Percentiles rank a stretch among this genome's conserved stretches.
These are phyloP conservation scores for Acanthacorydalis orientalis DNA, from an alignment of 2,888 invertebrate species.

Conservation along the genomic window DNA sequence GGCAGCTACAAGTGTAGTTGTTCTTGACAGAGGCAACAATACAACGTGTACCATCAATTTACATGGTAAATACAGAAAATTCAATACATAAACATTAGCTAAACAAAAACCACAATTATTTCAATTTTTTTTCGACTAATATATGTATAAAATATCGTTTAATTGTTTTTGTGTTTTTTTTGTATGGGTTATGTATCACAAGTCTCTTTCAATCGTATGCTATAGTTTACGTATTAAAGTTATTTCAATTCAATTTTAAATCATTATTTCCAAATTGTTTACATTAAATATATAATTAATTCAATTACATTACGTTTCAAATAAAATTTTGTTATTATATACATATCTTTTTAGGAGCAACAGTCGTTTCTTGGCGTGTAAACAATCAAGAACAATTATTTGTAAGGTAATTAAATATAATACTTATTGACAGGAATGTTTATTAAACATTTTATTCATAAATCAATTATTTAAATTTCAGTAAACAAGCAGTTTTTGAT, in stretches of 20 bases:
- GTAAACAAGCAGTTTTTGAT: conserved; percentile 90
- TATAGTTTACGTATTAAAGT: neutral
- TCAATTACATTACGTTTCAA: no score
- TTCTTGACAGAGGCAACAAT: conserved; percentile 88
- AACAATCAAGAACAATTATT: conserved; percentile 93
- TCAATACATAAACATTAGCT: neutral
- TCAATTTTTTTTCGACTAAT: neutral
- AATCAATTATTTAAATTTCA: conserved; percentile 27
- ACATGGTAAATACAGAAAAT: conserved; percentile 56
- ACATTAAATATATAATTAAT: no score
- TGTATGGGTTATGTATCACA: conserved; percentile 6
- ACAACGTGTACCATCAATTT: conserved; percentile 93
- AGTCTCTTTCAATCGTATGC: neutral
- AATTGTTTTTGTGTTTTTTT: conserved; percentile 5
- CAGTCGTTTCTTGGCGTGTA: conserved; percentile 90
- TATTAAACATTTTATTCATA: conserved; percentile 1
- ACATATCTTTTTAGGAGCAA: conserved; percentile 59
- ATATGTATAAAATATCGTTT: neutral
- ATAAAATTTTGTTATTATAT: conserved; percentile 7
- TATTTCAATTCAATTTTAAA: no score
- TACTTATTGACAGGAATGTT: neutral
- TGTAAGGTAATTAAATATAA: conserved; percentile 60
- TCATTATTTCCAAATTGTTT: no score
- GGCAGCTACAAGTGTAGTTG: conserved; percentile 87
- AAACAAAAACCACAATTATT: neutral